Evolutionary conservation across 2,888 invertebrate genomes (phyloP).

Genomic region (Orthosia gothica): DNA sequence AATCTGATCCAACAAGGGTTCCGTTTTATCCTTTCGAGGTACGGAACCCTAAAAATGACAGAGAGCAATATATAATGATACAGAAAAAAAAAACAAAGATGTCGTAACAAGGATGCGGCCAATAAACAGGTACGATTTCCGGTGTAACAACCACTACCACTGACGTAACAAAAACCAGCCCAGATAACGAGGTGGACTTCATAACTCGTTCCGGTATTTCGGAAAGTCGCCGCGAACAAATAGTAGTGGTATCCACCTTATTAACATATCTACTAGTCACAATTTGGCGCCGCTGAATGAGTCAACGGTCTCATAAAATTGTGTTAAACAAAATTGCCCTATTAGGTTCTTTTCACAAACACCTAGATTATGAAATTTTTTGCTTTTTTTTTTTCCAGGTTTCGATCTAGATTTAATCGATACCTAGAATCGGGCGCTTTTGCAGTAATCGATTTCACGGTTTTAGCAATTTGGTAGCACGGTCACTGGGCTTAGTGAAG

Average conservation of each 20-base stretch:
- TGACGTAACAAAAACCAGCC: constrained; percentile 75
- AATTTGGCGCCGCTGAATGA: constrained; percentile 79
- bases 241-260: constrained; percentile 74
- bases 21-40: no score
- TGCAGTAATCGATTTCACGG: constrained; percentile 43
- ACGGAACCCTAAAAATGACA: no score
- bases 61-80: constrained; percentile 66
- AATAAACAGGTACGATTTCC: constrained; percentile 86
- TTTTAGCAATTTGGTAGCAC: constrained; percentile 51
- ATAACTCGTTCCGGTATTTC: constrained; percentile 71
- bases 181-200: constrained; percentile 71
- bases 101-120: constrained; percentile 78
- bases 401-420: constrained; percentile 50
- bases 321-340: constrained; percentile 74
- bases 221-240: constrained; percentile 66
- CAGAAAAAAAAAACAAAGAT: constrained; percentile 72
- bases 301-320: constrained; percentile 79
- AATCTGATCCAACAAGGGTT: no score
- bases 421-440: constrained; percentile 27
- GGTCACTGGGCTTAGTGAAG: constrained; percentile 47
- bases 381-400: constrained; percentile 10
- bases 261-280: constrained; percentile 78
- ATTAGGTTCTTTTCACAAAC: constrained; percentile 72
- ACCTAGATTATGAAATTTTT: constrained; percentile 55
- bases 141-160: constrained; percentile 75